Percentiles rank a stretch among this genome's conserved stretches.
These are phyloP conservation scores for Oreotrochilus melanogaster DNA, from an alignment of 2,113 vertebrate genomes.

Conservation along the genomic window DNA sequence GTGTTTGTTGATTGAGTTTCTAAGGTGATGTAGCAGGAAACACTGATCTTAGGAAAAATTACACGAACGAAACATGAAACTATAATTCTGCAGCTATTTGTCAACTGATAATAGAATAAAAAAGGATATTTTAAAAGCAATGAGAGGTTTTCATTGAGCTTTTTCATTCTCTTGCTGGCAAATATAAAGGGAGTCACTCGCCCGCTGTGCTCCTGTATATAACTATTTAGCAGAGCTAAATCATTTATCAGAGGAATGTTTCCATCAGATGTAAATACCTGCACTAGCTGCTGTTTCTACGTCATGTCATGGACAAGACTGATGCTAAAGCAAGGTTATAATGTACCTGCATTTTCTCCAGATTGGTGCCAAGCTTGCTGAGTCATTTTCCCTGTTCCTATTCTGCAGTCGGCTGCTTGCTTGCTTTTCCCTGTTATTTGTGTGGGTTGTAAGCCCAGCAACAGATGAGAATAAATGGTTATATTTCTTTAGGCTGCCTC, in stretches of 20 bases:
- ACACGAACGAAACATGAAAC: constrained; percentile 35
- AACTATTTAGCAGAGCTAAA: background rate
- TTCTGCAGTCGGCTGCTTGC: constrained; percentile 33
- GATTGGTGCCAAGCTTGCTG: constrained; percentile 60
- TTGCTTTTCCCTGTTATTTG: constrained; percentile 50
- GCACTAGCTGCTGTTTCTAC: background rate
- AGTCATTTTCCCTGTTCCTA: constrained; percentile 68
- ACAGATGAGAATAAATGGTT: constrained; percentile 48
- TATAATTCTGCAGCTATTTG: constrained; percentile 47
- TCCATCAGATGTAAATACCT: background rate
- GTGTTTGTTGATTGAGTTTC: constrained; percentile 69
- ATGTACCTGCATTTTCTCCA: constrained; percentile 59
- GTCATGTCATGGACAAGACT: background rate
- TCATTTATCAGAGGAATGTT: background rate
- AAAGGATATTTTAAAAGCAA: background rate
- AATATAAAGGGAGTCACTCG: background rate
- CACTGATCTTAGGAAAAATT: constrained; percentile 36
- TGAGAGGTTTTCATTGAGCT: constrained; percentile 6
- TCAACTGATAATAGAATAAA: background rate
- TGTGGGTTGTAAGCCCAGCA: constrained; percentile 56
- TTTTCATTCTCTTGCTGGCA: background rate
- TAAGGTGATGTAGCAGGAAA: constrained; percentile 71
- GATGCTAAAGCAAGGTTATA: constrained; percentile 39
- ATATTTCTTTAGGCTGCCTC: constrained; percentile 29
- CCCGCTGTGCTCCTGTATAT: background rate